Evolutionary conservation across 2,888 invertebrate genomes (phyloP).

Genomic region (Eupithecia tripunctaria): DNA sequence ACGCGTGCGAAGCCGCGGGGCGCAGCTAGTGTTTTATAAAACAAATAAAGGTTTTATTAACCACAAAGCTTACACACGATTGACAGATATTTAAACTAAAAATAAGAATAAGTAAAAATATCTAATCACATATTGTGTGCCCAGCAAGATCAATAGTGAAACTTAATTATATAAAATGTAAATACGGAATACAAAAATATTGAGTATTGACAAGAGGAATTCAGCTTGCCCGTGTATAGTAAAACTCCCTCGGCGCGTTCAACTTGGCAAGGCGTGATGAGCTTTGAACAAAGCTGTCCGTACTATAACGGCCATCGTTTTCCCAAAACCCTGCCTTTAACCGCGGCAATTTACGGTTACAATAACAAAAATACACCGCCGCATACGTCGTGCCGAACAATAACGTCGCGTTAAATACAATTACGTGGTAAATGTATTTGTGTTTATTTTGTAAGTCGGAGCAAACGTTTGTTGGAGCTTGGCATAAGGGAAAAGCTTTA

Average conservation of each 20-base stretch:
- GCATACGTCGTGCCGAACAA: conserved; percentile 67
- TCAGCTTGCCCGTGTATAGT: background rate
- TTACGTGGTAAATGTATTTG: conserved; percentile 77
- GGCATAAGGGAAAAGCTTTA: conserved; percentile 31
- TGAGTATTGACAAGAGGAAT: too few species aligned
- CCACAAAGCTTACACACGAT: too few species aligned
- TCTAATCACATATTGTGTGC: too few species aligned
- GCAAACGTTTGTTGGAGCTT: conserved; percentile 59
- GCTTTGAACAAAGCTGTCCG: background rate
- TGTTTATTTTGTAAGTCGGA: conserved; percentile 77
- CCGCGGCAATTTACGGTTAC: conserved; percentile 45
- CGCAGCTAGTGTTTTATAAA: background rate
- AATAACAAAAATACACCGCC: conserved; percentile 66
- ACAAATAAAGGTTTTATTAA: too few species aligned
- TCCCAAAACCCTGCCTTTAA: conserved; percentile 25
- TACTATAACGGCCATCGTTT: background rate
- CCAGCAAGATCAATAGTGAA: too few species aligned
- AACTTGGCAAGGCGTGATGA: background rate
- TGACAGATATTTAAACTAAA: too few species aligned
- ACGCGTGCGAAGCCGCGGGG: too few species aligned
- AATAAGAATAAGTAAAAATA: too few species aligned
- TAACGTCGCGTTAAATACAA: conserved; percentile 82
- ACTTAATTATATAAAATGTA: too few species aligned
- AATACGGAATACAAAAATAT: too few species aligned
- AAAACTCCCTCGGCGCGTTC: background rate